Base-by-base conservation (phyloP, 1,140 invertebrate genomes). In the Hyposmocoma kahamanoa region DNA sequence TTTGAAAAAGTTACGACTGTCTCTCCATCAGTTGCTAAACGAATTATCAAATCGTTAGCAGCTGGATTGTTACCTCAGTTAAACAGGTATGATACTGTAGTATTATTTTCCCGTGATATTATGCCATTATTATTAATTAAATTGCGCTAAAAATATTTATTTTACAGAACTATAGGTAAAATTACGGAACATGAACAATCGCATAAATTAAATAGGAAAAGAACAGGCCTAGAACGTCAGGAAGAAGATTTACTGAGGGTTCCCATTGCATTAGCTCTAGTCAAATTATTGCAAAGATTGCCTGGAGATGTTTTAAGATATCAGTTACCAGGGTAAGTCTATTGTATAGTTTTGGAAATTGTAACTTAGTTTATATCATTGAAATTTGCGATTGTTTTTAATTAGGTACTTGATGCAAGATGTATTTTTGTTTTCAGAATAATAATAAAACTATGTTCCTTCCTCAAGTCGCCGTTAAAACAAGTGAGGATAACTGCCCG, bases 241-340 rank as follows among this genome's bases (percentile, higher is more conserved):
- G 96, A 98, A 64, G 94, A 97, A 56, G 96, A 98, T 71, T 92
- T 98, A 56, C 84, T 96, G 47, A 88, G 95, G 47, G 93, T 98
- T 9, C 97, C 98, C 0, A 92, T 99, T 57, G 96, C 96, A 0
- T 80, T 98, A 28, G 96, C 97, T 0, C 88, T 98, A 56, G 94
- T 98, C 0, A 98, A 98, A 72, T 70, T 99, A 17, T 72, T 99
- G 9, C 95, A 98, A 66, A 93, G 93, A 61, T 85, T 99, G 26
- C 97, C 97, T 0, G 84, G 90, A 55, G 81, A 90, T 51, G 79
- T 96, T 20, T 68, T 98, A 11, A 89, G 94, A 26, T 79, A 89
- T 41, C 94, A 96, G 84, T 78, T 98, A 26, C 92, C 95, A 21
- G 91, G 93, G 94, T 95, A 85, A 88, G 79, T 87, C 47, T 36